These are phyloP conservation scores for Colletes gigas DNA, from an alignment of 1,140 invertebrate genomes.

Conservation along the genomic window DNA sequence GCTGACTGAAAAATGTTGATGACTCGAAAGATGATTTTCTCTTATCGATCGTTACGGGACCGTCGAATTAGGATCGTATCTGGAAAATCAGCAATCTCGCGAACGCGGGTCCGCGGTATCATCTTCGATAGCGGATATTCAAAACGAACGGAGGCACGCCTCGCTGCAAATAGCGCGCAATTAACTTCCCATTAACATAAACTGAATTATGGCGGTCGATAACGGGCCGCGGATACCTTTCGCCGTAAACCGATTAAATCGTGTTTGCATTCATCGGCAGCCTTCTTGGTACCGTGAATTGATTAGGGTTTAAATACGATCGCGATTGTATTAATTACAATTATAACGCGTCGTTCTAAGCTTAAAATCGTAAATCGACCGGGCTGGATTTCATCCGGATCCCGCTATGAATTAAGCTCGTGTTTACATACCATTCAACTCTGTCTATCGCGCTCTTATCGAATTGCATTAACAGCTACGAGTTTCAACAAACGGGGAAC, in stretches of 20 bases:
- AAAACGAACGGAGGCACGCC: constrained; percentile 4
- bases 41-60: not conserved
- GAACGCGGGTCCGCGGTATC: constrained; percentile 24
- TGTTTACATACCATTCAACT: too few species aligned
- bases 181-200: constrained; percentile 50
- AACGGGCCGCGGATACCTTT: constrained; percentile 20
- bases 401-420: too few species aligned
- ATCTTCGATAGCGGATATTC: constrained; percentile 28
- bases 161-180: constrained; percentile 20
- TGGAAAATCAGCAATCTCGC: constrained; percentile 13
- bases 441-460: too few species aligned
- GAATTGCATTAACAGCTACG: too few species aligned
- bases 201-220: constrained; percentile 38
- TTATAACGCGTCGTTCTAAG: too few species aligned
- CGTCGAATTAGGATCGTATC: constrained; percentile 1
- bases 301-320: constrained; percentile 15
- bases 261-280: not conserved
- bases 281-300: not conserved
- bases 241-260: constrained; percentile 27
- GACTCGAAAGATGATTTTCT: too few species aligned
- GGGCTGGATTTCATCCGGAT: not conserved
- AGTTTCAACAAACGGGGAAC: too few species aligned
- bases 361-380: too few species aligned
- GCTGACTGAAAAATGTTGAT: too few species aligned
- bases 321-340: constrained; percentile 14